A percentile compares a stretch with the other conserved stretches of the same genome.
Conservation (phyloP, 2,113 vertebrate species). For the Alaudala cheleensis region DNA sequence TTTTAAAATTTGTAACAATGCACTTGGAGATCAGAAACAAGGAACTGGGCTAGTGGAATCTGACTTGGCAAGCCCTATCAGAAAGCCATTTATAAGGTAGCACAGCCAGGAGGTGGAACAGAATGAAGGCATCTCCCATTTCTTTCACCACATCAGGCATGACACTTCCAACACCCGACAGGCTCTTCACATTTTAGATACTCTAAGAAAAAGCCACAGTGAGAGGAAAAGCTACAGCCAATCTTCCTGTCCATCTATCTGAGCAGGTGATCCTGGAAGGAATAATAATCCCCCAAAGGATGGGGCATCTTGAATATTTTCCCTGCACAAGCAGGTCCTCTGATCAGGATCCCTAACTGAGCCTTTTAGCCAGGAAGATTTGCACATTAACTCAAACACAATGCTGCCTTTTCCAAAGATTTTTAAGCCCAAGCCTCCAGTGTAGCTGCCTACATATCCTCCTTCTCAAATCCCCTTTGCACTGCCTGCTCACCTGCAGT, state of each 20-base stretch:
- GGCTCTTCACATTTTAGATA: neutral
- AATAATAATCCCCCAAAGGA: neutral
- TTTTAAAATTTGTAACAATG: neutral
- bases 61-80: neutral
- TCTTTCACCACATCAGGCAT: neutral
- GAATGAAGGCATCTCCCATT: neutral
- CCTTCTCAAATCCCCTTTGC: rapidly evolving
- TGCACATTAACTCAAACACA: neutral
- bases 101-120: neutral
- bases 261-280: neutral
- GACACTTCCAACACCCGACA: neutral
- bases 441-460: neutral
- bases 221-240: neutral
- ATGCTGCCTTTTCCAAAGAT: neutral
- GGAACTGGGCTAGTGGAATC: neutral
- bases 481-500: neutral
- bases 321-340: neutral
- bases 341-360: neutral
- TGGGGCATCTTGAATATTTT: neutral
- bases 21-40: neutral
- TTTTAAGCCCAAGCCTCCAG: neutral
- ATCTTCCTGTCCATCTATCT: neutral
- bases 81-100: neutral
- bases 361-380: neutral
- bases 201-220: neutral